Conservation (phyloP, 2,888 invertebrate species). For the Stenotaenia linearis region DNA sequence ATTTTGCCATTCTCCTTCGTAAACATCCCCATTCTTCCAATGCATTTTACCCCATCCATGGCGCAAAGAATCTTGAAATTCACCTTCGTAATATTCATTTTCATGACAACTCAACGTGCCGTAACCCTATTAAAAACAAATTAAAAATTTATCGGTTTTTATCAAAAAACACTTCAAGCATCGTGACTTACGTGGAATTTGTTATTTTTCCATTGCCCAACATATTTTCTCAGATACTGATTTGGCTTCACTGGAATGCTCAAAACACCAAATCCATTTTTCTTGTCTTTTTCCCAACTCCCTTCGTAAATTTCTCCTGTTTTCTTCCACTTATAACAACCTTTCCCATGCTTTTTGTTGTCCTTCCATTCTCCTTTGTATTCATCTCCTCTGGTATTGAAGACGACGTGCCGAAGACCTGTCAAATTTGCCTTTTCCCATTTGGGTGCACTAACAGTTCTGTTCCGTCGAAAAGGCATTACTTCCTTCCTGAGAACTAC, state of each 20-base stretch:
- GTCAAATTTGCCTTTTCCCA: background rate
- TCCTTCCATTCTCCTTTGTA: conserved; percentile 33
- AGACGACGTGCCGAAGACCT: conserved; percentile 30
- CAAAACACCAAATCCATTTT: conserved; percentile 29
- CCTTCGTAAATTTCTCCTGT: conserved; percentile 27
- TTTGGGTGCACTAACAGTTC: background rate
- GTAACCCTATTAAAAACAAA: background rate
- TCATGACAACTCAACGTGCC: background rate
- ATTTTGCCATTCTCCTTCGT: conserved; percentile 30
- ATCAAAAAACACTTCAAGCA: background rate
- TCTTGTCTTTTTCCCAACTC: conserved; percentile 26
- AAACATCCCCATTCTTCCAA: conserved; percentile 24
- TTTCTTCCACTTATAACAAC: background rate
- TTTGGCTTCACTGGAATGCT: background rate
- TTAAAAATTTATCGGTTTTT: background rate
- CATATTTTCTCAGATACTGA: conserved; percentile 18
- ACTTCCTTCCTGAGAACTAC: background rate
- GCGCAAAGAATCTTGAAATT: background rate
- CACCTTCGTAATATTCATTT: conserved; percentile 27
- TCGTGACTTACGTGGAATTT: conserved; percentile 2
- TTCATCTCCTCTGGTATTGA: background rate
- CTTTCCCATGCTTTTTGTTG: conserved; percentile 28
- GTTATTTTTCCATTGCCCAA: conserved; percentile 32
- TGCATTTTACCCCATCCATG: conserved; percentile 30
- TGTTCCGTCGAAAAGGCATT: conserved; percentile 9